Base-by-base conservation (phyloP, 2,888 invertebrate genomes). In the Mesodorylaimus sp. region DNA sequence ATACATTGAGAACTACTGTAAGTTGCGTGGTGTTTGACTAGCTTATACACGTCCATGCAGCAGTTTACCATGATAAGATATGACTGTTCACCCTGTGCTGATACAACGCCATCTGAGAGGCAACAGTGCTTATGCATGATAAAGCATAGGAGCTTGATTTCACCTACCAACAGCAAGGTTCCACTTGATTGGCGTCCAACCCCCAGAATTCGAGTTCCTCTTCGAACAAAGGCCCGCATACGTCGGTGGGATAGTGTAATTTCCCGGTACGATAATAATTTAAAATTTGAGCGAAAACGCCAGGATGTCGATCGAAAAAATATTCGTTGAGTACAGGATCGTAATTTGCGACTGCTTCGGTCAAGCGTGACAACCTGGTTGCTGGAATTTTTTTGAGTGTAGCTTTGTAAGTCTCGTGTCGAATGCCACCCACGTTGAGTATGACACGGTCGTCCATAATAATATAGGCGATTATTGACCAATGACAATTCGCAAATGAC, bases 121-220 rank as follows among this genome's bases (percentile, higher is more conserved):
- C n/a, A n/a, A n/a, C n/a, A n/a, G n/a, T n/a, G n/a, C n/a, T n/a
- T n/a, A n/a, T n/a, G n/a, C n/a, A n/a, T n/a, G n/a, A n/a, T n/a
- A n/a, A n/a, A n/a, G n/a, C n/a, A n/a, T n/a, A n/a, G n/a, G n/a
- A n/a, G n/a, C n/a, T n/a, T n/a, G n/a, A n/a, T n/a, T n/a, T n/a
- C n/a, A n/a, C n/a, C n/a, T n/a, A n/a, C n/a, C n/a, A n/a, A n/a
- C n/a, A n/a, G n/a, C n/a, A n/a, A 3, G 95, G 95, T 61, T 60
- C 25, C 2, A 72, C 71, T 74, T 93, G 93, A 74, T 93, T 93
- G 32, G 91, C 85, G 67, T 93, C 93, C 58, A 95, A 76, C 13
- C 91, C 91, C 91, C 91, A 93, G 70, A 89, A 93, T 72, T 93
- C 93, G 58, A 95, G 76, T 69, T 95, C 93, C 67, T 93, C 93